Percentiles rank a stretch among this genome's conserved stretches.
Evolutionary conservation across 2,113 vertebrate genomes (phyloP).

Genomic region (Rafetus swinhoei): DNA sequence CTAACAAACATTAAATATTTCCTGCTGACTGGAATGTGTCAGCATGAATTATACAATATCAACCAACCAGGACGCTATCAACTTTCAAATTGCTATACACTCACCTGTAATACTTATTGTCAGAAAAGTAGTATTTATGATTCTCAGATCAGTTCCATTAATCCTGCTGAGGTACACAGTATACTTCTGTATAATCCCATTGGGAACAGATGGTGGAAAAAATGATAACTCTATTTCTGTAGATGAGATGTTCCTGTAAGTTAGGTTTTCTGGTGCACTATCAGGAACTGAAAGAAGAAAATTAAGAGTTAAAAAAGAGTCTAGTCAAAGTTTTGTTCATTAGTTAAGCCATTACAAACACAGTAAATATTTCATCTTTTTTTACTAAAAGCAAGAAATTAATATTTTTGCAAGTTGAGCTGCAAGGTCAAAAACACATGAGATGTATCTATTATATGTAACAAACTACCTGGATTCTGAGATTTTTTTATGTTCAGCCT

Average conservation of each 20-base stretch:
- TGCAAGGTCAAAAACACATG: background rate
- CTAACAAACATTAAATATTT: background rate
- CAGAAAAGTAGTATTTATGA: constrained; percentile 74
- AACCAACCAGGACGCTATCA: background rate
- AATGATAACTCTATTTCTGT: constrained; percentile 80
- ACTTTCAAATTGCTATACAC: constrained; percentile 4
- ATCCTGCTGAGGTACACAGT: constrained; percentile 79
- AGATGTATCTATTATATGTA: background rate
- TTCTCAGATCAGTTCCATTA: constrained; percentile 72
- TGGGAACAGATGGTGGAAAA: constrained; percentile 77
- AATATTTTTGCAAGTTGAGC: background rate
- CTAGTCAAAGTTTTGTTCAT: background rate
- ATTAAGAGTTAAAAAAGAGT: background rate
- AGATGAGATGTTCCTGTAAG: constrained; percentile 81
- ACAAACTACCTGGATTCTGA: background rate
- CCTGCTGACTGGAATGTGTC: background rate
- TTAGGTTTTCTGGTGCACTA: constrained; percentile 82
- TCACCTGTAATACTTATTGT: constrained; percentile 76
- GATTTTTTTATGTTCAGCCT: background rate
- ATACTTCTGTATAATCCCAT: constrained; percentile 81
- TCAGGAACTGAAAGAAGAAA: constrained; percentile 77
- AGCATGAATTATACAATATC: background rate
- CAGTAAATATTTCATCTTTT: background rate
- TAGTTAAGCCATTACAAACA: background rate
- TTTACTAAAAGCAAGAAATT: background rate